phyloP scores from a whole-genome alignment of 2,888 invertebrate species.

The Meghimatium bilineatum region DNA sequence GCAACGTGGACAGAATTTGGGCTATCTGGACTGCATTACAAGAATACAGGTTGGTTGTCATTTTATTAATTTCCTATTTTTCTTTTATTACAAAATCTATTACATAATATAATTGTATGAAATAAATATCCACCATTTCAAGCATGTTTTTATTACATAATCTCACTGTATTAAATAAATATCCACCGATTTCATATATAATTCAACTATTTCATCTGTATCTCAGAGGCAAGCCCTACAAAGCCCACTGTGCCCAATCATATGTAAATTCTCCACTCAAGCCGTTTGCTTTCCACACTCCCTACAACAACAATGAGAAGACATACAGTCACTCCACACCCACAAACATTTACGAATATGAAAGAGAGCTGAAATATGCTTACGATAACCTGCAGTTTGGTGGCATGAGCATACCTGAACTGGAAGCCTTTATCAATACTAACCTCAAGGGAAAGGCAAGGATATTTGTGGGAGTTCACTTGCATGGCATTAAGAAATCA shows the following conservation, averaged over 20 bases:
- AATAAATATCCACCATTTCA: too few relatives aligned
- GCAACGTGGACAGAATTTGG: conserved; percentile 56
- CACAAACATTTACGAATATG: conserved; percentile 54
- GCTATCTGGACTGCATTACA: conserved; percentile 53
- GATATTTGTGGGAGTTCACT: conserved; percentile 53
- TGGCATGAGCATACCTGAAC: conserved; percentile 52
- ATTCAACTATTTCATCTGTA: not conserved
- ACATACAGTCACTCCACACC: conserved; percentile 51
- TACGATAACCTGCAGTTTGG: conserved; percentile 55
- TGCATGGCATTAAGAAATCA: conserved; percentile 50
- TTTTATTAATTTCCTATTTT: not conserved
- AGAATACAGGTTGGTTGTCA: conserved; percentile 28
- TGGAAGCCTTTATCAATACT: conserved; percentile 49
- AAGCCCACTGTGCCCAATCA: conserved; percentile 56
- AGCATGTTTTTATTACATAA: too few relatives aligned
- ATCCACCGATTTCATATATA: not conserved
- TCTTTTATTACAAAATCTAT: not conserved
- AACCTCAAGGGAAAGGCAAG: conserved; percentile 45
- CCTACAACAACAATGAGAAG: conserved; percentile 54
- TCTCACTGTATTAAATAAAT: not conserved
- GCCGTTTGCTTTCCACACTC: conserved; percentile 55
- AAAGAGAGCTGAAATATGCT: conserved; percentile 51
- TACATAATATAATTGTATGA: not conserved
- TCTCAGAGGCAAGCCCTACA: conserved; percentile 43
- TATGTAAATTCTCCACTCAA: conserved; percentile 48